Evolutionary conservation across 2,888 invertebrate species (phyloP), one percentile per base, ranked within the genome.

Genomic region (Salpingus planirostris): DNA sequence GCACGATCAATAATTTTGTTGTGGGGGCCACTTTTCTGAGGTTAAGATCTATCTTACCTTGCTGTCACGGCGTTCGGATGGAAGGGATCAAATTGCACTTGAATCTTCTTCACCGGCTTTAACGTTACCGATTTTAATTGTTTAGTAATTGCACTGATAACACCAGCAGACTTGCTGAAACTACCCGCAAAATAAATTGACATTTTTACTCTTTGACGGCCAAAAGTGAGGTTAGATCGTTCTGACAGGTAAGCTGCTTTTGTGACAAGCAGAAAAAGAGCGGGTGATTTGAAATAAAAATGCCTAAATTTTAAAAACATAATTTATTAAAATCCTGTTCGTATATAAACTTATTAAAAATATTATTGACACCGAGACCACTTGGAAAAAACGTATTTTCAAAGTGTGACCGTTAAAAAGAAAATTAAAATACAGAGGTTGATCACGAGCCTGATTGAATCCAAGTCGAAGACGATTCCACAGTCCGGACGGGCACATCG

Each of bases 61-160:
- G 70, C 69, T 27, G 68, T 72, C 39, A 66, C 68, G 34, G 79
- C 78, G 64, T 80, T 78, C 49, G 77, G 70, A 49, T 77, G 73
- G 62, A 90, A 90, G 3, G 91, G 90, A 67, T 91, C 90, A 56
- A 90, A 89, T 64, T 79, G 77, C 29, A 88, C 75, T 29, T 76
- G 74, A 37, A 91, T 74, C 62, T 76, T 74, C 52, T 81, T 80
- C 1, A 85, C 81, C 24, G 85, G 85, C 60, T 84, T 84, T 36
- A 90, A 69, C 68, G 82, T 85, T 6, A 90, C 62, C 42, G 60
- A 52, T 57, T 69, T 76, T 31, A 87, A 49, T 62, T 89, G 81
- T 64, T 83, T 82, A 29, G 64, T 66, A 47, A 88, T 80, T 24
- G 86, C 84, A 52, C 80, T 75, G 29, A 78, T 69, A 32, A 85